Evolutionary conservation across 2,797 vertebrate genomes (phyloP).

Genomic region (Ctenopoma multispine): DNA sequence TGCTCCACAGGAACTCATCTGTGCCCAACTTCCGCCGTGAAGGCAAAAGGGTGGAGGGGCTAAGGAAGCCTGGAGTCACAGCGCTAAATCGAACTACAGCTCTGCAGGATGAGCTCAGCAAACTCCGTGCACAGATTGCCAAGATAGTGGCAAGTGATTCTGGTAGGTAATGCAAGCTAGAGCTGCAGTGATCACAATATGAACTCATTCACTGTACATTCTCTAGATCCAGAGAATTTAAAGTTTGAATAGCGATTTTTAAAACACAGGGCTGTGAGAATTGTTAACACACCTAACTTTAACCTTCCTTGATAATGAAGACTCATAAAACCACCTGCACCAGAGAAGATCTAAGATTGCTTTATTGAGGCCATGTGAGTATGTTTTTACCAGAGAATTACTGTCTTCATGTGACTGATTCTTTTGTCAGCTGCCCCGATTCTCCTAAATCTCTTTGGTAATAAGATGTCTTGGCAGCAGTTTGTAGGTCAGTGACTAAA

Average conservation of each 20-base stretch:
- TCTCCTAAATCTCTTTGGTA: constrained; percentile 50
- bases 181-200: neutral
- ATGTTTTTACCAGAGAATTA: neutral
- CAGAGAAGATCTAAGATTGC: neutral
- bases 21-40: constrained; percentile 97
- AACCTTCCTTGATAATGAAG: neutral
- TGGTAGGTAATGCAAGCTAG: constrained; percentile 74
- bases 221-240: neutral
- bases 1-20: constrained; percentile 96
- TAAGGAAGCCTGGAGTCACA: constrained; percentile 93
- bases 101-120: constrained; percentile 96
- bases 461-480: constrained; percentile 47
- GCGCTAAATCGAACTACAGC: constrained; percentile 94
- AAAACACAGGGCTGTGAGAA: neutral
- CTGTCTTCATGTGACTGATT: constrained; percentile 30
- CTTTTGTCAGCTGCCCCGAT: constrained; percentile 44
- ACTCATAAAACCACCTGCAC: neutral
- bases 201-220: neutral
- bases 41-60: constrained; percentile 92
- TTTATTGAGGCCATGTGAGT: neutral
- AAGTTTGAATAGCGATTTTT: neutral
- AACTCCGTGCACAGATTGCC: constrained; percentile 95
- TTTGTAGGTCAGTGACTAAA: constrained; percentile 65
- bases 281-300: neutral
- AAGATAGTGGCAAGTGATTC: constrained; percentile 92